Evolutionary conservation across 2,888 invertebrate species (phyloP).

Genomic region (Diachrysia chrysitis): DNA sequence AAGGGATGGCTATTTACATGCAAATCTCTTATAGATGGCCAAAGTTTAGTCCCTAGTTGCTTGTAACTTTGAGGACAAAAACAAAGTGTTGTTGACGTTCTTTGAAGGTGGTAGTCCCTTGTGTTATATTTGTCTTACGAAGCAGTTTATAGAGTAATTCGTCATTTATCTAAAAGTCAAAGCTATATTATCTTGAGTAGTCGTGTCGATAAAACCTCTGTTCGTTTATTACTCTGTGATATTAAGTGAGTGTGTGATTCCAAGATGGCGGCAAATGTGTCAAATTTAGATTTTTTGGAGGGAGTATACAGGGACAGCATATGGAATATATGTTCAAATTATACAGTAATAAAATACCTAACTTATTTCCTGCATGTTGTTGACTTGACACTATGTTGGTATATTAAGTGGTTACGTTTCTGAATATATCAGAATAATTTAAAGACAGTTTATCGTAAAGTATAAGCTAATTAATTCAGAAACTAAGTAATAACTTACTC

Average conservation of each 20-base stretch:
- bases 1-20: slow-evolving; percentile 78
- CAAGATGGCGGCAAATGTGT: background rate
- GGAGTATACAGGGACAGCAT: too few relatives aligned
- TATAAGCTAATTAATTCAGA: slow-evolving; percentile 6
- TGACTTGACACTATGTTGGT: background rate
- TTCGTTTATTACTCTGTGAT: slow-evolving; percentile 24
- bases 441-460: slow-evolving; percentile 11
- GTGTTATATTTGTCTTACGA: slow-evolving; percentile 24
- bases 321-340: background rate
- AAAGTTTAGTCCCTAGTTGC: slow-evolving; percentile 61
- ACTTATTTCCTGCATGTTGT: background rate
- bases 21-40: slow-evolving; percentile 73
- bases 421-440: background rate
- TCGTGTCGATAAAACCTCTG: slow-evolving; percentile 1
- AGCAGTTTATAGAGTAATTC: slow-evolving; percentile 16
- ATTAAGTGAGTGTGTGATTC: slow-evolving; percentile 1
- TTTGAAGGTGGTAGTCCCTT: slow-evolving; percentile 61
- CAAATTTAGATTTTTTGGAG: background rate
- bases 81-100: slow-evolving; percentile 67
- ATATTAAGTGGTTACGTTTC: slow-evolving; percentile 1
- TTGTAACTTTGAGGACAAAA: slow-evolving; percentile 49
- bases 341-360: background rate
- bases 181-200: background rate
- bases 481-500: slow-evolving; percentile 10
- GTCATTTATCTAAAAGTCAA: slow-evolving; percentile 7